Evolutionary conservation across 2,888 invertebrate genomes (phyloP), one percentile per base, ranked within the genome.

Genomic region (Mechanitis messenoides): DNA sequence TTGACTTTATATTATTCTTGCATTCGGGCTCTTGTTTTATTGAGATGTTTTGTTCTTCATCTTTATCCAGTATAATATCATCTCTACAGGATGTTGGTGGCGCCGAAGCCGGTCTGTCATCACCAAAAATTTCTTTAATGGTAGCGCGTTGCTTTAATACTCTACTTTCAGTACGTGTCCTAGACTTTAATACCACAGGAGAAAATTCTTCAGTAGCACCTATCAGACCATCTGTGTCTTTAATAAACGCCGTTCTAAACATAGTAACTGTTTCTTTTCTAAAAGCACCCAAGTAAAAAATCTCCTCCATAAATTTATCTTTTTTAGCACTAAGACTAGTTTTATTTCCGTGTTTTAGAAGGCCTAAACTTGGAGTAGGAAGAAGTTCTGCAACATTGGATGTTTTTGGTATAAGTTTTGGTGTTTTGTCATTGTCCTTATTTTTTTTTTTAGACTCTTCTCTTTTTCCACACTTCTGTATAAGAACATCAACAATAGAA

Each of bases 101-200:
- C 0, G 96, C 95, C 0, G 95, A 95, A 0, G 95, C 95, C 0
- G 96, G 95, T 53, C 95, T 90, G 73, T 96, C 95, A 66, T 89
- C 89, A 1, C 95, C 95, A 79, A 96, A 96, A 2, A 96, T 95
- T 84, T 96, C 95, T 70, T 95, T 93, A 53, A 95, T 95, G 3
- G 95, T 94, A 53, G 95, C 95, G 72, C 94, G 91, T 74, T 94
- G 94, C 79, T 95, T 94, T 45, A 87, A 72, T 54, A 93, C 91
- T 72, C 94, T 91, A 55, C 94, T 94, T 77, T 95, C 95, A 45
- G 93, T 94, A 72, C 95, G 91, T 28, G 95, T 95, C 72, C 95
- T 91, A 55, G 94, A 92, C 75, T 94, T 93, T 63, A 95, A 76
- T 56, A 95, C 93, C 45, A 94, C 92, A 0, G 95, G 93, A 42